Conservation (phyloP, 2,113 vertebrate genomes). For the Rattus norvegicus region GRCr8 NC_086035.1:68470501-68471000, state of each 20-base stretch:
- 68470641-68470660: not conserved
- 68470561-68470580: no score
- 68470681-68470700: not conserved
- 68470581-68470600: not conserved
- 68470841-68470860: fast-evolving
- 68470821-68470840: not conserved
- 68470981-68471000: no score
- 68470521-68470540: no score
- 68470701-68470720: not conserved
- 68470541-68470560: not conserved
- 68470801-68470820: not conserved
- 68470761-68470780: not conserved
- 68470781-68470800: no score
- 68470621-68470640: not conserved
- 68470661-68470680: not conserved
- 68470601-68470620: not conserved
- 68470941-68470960: not conserved
- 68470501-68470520: not conserved
- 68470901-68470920: fast-evolving
- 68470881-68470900: fast-evolving
- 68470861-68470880: not conserved
- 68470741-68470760: not conserved
- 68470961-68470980: no score
- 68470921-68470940: fast-evolving
- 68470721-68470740: not conserved